A percentile compares a stretch with the other conserved stretches of the same genome.
These are phyloP conservation scores for Trichacis sp. DNA, from an alignment of 2,888 invertebrate genomes.

Conservation along the genomic window DNA sequence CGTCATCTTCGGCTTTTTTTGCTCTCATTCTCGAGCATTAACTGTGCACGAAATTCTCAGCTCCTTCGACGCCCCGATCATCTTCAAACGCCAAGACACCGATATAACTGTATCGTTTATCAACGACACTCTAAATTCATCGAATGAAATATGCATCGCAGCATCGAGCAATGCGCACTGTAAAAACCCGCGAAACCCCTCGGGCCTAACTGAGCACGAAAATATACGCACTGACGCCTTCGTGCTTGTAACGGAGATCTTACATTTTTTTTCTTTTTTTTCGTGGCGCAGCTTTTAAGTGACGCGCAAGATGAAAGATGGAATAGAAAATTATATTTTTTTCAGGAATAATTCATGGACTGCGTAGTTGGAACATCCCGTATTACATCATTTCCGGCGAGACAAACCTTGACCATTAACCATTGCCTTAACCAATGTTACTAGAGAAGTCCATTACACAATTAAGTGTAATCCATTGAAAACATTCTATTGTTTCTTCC, in stretches of 20 bases:
- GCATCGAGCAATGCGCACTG: slow-evolving; percentile 54
- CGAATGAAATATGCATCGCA: slow-evolving; percentile 60
- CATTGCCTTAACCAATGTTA: no score
- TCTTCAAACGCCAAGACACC: slow-evolving; percentile 39
- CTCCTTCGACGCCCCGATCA: slow-evolving; percentile 17
- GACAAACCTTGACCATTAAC: no score
- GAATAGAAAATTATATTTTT: no score
- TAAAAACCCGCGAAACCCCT: slow-evolving; percentile 49
- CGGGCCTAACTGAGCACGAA: slow-evolving; percentile 54
- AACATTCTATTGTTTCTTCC: no score
- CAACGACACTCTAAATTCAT: slow-evolving; percentile 60
- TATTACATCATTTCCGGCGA: no score
- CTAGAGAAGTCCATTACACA: no score
- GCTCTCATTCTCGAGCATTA: not conserved
- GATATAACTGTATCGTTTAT: slow-evolving; percentile 58
- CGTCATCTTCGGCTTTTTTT: not conserved
- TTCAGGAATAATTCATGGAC: no score
- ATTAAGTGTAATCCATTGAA: no score
- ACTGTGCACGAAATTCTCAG: slow-evolving; percentile 6
- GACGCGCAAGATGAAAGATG: no score
- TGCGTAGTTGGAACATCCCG: no score
- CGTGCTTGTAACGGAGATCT: slow-evolving; percentile 35
- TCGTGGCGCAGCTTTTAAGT: no score
- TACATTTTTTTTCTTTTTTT: no score
- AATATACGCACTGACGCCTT: slow-evolving; percentile 39